A percentile compares a stretch with the other conserved stretches of the same genome.
Conservation (phyloP, 2,888 invertebrate species). For the Cetonia aurata region DNA sequence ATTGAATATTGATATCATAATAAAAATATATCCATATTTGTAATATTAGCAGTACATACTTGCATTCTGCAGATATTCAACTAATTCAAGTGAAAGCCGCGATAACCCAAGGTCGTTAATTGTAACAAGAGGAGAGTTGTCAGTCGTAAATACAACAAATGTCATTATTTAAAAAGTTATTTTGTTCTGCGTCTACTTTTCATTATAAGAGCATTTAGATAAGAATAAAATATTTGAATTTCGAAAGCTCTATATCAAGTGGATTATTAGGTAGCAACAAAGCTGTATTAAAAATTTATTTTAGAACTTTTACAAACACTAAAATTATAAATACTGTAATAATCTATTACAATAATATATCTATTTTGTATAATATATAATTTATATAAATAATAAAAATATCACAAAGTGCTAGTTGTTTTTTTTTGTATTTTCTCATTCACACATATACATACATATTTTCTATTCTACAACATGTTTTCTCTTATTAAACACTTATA, state of each 20-base stretch:
- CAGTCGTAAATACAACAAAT: too few species aligned
- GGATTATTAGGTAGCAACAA: constrained; percentile 14
- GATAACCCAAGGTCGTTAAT: too few species aligned
- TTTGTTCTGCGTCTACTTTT: too few species aligned
- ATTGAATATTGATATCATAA: too few species aligned
- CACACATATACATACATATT: background rate
- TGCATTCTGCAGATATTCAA: too few species aligned
- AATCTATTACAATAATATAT: constrained; percentile 39
- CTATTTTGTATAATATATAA: constrained; percentile 42
- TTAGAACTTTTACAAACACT: constrained; percentile 40
- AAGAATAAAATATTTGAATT: too few species aligned
- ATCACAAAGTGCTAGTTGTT: constrained; percentile 47
- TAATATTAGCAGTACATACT: too few species aligned
- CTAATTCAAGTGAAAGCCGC: too few species aligned
- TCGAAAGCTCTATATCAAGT: background rate
- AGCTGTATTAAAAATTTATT: constrained; percentile 45
- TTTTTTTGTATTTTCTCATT: constrained; percentile 34
- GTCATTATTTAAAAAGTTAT: too few species aligned
- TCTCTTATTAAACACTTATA: background rate
- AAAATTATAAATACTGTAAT: constrained; percentile 44
- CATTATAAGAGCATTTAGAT: background rate
- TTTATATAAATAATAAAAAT: constrained; percentile 47
- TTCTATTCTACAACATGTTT: background rate
- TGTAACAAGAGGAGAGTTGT: too few species aligned
- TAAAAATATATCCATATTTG: too few species aligned